A percentile compares a stretch with the other conserved stretches of the same genome.
Evolutionary conservation across 1,140 invertebrate species (phyloP).

Genomic region (Psilanteris sp.): DNA sequence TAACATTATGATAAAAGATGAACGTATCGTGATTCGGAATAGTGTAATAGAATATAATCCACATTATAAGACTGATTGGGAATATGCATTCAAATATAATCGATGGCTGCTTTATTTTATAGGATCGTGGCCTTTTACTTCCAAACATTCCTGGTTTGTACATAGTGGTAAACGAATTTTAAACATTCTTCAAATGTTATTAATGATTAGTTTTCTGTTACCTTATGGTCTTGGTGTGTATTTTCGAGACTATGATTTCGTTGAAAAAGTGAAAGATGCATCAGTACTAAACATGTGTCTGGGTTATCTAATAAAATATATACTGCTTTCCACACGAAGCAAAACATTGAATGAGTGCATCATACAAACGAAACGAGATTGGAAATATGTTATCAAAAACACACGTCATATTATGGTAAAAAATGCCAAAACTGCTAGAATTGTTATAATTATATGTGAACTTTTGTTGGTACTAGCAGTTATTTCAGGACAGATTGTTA

Average conservation of each 20-base stretch:
- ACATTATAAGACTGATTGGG: not conserved
- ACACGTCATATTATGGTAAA: slow-evolving; percentile 12
- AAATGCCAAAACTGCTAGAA: slow-evolving; percentile 16
- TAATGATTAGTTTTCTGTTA: not conserved
- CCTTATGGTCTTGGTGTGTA: not conserved
- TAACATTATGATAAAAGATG: too few species aligned
- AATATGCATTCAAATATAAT: slow-evolving; percentile 8
- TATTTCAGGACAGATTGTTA: not conserved
- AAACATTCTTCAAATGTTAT: not conserved
- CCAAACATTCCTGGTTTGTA: not conserved
- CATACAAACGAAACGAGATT: slow-evolving; percentile 13
- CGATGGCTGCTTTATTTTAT: not conserved
- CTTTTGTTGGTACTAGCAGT: not conserved
- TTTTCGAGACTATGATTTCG: too few species aligned
- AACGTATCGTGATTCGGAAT: too few species aligned
- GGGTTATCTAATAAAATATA: slow-evolving; percentile 4
- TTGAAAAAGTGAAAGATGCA: too few species aligned
- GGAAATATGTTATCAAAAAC: slow-evolving; percentile 7
- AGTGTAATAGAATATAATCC: not conserved
- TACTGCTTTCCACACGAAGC: not conserved
- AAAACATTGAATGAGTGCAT: not conserved
- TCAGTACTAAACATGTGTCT: slow-evolving; percentile 2
- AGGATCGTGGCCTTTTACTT: not conserved
- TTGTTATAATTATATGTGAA: not conserved
- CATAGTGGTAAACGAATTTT: not conserved